Conservation (phyloP, 2,113 vertebrate genomes). For the Macquaria australasica region DNA sequence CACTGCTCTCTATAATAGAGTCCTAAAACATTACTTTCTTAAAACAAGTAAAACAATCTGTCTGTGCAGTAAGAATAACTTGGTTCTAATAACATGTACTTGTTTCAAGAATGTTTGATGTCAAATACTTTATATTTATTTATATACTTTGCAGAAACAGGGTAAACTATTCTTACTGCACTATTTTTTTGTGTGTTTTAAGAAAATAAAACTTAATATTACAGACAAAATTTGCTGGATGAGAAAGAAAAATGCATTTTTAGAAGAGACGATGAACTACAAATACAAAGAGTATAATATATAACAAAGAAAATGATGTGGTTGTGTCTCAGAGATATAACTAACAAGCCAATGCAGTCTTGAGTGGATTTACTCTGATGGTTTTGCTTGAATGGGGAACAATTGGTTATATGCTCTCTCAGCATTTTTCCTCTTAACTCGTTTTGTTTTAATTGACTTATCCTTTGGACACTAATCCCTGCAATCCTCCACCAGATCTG, state of each 20-base stretch:
- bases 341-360: not conserved
- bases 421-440: constrained; percentile 30
- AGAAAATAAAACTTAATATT: not conserved
- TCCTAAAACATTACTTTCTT: not conserved
- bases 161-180: not conserved
- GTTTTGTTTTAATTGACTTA: constrained; percentile 53
- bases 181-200: too few species aligned
- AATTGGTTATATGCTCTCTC: constrained; percentile 37
- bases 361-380: constrained; percentile 25
- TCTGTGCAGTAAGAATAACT: not conserved
- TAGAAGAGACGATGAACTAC: not conserved
- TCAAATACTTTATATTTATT: too few species aligned
- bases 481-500: constrained; percentile 32
- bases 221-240: not conserved
- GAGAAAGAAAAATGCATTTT: too few species aligned
- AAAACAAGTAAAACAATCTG: not conserved
- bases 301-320: not conserved
- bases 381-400: constrained; percentile 33
- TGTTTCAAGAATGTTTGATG: not conserved
- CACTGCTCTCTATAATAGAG: not conserved
- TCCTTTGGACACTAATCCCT: constrained; percentile 56
- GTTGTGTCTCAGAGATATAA: not conserved
- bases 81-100: not conserved
- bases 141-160: not conserved
- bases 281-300: not conserved